phyloP scores from a whole-genome alignment of 2,113 vertebrate species.

The Sinocyclocheilus maitianheensis region DNA sequence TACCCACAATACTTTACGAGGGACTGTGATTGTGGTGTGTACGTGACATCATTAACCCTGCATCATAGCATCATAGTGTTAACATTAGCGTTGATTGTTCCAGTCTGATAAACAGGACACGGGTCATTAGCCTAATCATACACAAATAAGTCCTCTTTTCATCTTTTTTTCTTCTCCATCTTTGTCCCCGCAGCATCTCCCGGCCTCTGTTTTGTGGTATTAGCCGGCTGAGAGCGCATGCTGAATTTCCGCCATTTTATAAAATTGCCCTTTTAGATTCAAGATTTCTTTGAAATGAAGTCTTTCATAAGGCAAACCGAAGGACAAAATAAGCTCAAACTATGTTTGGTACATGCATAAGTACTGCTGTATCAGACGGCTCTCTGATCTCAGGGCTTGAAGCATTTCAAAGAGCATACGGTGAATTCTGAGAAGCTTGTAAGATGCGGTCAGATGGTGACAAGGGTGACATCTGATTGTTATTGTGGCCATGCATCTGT shows the following conservation, averaged over 20 bases:
- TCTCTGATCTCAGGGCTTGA: conserved; percentile 11
- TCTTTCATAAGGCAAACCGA: background rate
- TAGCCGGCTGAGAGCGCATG: background rate
- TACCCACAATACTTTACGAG: background rate
- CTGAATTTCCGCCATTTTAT: conserved; percentile 22
- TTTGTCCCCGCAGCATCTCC: background rate
- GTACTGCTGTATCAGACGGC: background rate
- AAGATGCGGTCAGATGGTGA: background rate
- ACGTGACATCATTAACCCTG: conserved; percentile 43
- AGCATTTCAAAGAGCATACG: background rate
- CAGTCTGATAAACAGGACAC: conserved; percentile 41
- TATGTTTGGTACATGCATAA: background rate
- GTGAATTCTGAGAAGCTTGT: background rate
- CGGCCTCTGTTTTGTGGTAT: background rate
- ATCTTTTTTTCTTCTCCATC: conserved; percentile 10
- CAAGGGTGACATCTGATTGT: background rate
- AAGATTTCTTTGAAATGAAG: conserved; percentile 17
- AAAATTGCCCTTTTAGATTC: conserved; percentile 34
- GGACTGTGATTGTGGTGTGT: conserved; percentile 1
- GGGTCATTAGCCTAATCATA: conserved; percentile 36
- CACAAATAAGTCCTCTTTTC: conserved; percentile 38
- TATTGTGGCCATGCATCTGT: background rate
- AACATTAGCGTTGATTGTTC: conserved; percentile 34
- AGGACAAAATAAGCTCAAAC: background rate
- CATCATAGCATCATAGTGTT: background rate